These are phyloP conservation scores for Melanocharis versteri DNA, from an alignment of 2,113 vertebrate genomes.

Conservation along the genomic window DNA sequence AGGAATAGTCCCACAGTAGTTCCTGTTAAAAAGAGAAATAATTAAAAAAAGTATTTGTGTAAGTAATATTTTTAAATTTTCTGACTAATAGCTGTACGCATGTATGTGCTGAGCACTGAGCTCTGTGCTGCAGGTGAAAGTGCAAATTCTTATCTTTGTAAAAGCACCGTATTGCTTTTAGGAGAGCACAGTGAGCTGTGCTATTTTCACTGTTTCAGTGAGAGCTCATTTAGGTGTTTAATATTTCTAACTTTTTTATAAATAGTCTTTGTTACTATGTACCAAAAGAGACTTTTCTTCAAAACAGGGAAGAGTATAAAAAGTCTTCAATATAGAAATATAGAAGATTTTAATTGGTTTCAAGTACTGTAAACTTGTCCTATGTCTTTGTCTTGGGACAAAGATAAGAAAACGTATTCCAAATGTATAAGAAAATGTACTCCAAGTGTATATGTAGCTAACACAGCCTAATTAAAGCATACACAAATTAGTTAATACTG, in stretches of 20 bases:
- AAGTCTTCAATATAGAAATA: not conserved
- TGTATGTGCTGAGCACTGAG: not conserved
- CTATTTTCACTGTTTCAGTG: not conserved
- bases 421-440: not conserved
- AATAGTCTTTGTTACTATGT: not conserved
- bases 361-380: not conserved
- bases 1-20: slow-evolving; percentile 38
- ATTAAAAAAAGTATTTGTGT: not conserved
- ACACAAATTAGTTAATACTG: not conserved
- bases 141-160: not conserved
- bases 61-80: not conserved
- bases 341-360: not conserved
- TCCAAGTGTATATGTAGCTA: not conserved
- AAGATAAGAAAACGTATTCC: not conserved
- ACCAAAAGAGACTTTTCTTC: not conserved
- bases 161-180: not conserved
- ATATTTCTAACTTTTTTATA: not conserved
- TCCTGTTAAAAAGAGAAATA: not conserved
- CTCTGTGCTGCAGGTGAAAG: not conserved
- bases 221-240: not conserved
- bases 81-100: not conserved
- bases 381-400: not conserved
- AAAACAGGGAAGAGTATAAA: not conserved
- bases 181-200: not conserved
- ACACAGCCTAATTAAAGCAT: not conserved